Evolutionary conservation across 2,888 invertebrate genomes (phyloP).

Genomic region (Drosophila formosana): DNA sequence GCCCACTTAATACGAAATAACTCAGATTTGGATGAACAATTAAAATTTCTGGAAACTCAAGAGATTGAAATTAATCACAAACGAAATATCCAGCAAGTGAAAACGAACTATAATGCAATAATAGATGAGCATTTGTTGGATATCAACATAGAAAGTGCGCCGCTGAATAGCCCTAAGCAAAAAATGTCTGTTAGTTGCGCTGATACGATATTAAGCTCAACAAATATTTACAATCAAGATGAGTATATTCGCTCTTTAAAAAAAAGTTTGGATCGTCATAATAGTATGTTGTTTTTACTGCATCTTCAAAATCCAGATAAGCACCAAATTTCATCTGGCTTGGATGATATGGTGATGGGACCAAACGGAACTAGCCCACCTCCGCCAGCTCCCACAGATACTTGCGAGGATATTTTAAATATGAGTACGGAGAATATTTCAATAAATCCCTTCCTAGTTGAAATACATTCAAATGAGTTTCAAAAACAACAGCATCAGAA

Average conservation of each 20-base stretch:
- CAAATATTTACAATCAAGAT: slow-evolving; percentile 83
- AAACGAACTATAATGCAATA: slow-evolving; percentile 39
- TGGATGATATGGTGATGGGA: slow-evolving; percentile 73
- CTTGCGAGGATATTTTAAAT: slow-evolving; percentile 40
- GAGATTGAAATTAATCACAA: slow-evolving; percentile 82
- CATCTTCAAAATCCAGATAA: slow-evolving; percentile 85
- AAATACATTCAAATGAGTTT: slow-evolving; percentile 49
- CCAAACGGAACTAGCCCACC: slow-evolving; percentile 89
- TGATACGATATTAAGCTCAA: slow-evolving; percentile 35
- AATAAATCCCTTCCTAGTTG: slow-evolving; percentile 61
- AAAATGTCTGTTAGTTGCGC: neutral
- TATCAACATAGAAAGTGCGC: slow-evolving; percentile 33
- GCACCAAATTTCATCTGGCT: slow-evolving; percentile 63
- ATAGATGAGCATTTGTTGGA: slow-evolving; percentile 51
- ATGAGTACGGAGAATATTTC: slow-evolving; percentile 4
- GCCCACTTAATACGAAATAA: slow-evolving; percentile 82
- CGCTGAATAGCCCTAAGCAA: neutral
- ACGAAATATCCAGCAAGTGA: slow-evolving; percentile 62
- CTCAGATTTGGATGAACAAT: slow-evolving; percentile 83
- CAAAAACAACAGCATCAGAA: slow-evolving; percentile 13
- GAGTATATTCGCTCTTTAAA: slow-evolving; percentile 84
- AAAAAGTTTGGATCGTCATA: slow-evolving; percentile 83
- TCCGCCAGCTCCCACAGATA: slow-evolving; percentile 92
- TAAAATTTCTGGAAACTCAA: slow-evolving; percentile 82
- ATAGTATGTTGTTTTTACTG: slow-evolving; percentile 84